These are phyloP conservation scores for Varanus komodoensis DNA, from an alignment of 2,113 vertebrate genomes.

Conservation along the genomic window DNA sequence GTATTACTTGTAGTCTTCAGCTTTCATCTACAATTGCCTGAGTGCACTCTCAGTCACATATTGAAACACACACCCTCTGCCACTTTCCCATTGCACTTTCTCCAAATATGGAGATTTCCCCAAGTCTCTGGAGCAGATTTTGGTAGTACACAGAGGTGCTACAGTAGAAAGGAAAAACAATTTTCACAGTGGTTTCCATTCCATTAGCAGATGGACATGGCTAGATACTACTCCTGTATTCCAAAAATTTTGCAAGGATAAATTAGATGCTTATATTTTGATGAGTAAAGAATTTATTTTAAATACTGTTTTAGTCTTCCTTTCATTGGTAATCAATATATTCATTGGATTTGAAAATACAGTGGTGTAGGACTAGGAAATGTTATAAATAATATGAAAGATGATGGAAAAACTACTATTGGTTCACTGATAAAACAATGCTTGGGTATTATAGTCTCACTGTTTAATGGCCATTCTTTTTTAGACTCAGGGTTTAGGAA, in stretches of 20 bases:
- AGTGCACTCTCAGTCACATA: too few relatives aligned
- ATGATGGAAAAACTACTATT: not conserved
- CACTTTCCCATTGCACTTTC: too few relatives aligned
- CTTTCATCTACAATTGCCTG: too few relatives aligned
- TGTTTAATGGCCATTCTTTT: conserved; percentile 25
- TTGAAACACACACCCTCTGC: too few relatives aligned
- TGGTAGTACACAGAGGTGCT: too few relatives aligned
- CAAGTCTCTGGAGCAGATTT: too few relatives aligned
- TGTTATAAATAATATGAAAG: not conserved
- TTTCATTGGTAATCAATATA: not conserved
- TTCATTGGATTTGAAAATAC: not conserved
- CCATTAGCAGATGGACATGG: too few relatives aligned
- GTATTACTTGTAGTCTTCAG: too few relatives aligned
- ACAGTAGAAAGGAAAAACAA: too few relatives aligned
- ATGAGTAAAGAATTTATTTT: not conserved
- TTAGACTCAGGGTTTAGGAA: conserved; percentile 94
- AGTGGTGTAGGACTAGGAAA: not conserved
- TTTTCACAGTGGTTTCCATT: too few relatives aligned
- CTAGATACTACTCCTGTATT: not conserved
- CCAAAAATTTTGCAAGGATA: not conserved
- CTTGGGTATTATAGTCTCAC: not conserved
- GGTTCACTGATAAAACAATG: not conserved
- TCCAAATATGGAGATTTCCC: too few relatives aligned
- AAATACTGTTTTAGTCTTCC: not conserved
- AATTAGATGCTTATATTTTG: not conserved